Evolutionary conservation across 2,113 vertebrate genomes (phyloP).

Genomic region (Tapirus terrestris): DNA sequence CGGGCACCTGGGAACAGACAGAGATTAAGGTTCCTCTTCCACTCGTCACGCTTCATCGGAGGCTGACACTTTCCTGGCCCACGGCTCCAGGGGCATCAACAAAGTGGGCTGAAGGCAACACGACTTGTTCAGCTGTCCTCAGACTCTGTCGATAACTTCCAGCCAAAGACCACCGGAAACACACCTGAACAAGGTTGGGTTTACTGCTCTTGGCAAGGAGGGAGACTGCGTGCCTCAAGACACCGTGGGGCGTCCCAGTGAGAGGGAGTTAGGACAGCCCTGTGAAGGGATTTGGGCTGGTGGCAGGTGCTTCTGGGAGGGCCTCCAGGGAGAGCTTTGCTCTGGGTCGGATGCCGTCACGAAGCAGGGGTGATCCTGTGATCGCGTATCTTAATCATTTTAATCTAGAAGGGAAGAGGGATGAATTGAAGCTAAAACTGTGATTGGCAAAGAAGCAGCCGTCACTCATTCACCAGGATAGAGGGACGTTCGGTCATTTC

Average conservation of each 20-base stretch:
- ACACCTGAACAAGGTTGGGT: rapidly evolving
- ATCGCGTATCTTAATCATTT: not conserved
- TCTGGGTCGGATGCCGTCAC: too few relatives aligned
- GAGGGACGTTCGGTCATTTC: not conserved
- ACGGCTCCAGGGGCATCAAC: not conserved
- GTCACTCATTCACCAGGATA: not conserved
- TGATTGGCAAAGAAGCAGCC: not conserved
- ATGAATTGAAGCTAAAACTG: rapidly evolving
- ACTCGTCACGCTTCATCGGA: not conserved
- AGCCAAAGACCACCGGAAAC: not conserved
- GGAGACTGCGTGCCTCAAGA: rapidly evolving
- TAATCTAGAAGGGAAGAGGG: constrained; percentile 14
- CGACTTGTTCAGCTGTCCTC: not conserved
- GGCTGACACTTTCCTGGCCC: constrained; percentile 31
- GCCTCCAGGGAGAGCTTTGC: not conserved
- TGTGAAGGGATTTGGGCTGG: rapidly evolving
- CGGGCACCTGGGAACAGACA: not conserved
- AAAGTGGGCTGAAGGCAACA: not conserved
- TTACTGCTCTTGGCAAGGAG: rapidly evolving
- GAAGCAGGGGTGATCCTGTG: not conserved
- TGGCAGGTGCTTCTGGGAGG: rapidly evolving
- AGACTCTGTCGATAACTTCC: not conserved
- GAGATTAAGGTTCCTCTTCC: not conserved
- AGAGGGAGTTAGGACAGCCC: not conserved
- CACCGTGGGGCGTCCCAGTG: rapidly evolving